Evolutionary conservation across 2,113 vertebrate species (phyloP).

Genomic region (Nematolebias whitei): DNA sequence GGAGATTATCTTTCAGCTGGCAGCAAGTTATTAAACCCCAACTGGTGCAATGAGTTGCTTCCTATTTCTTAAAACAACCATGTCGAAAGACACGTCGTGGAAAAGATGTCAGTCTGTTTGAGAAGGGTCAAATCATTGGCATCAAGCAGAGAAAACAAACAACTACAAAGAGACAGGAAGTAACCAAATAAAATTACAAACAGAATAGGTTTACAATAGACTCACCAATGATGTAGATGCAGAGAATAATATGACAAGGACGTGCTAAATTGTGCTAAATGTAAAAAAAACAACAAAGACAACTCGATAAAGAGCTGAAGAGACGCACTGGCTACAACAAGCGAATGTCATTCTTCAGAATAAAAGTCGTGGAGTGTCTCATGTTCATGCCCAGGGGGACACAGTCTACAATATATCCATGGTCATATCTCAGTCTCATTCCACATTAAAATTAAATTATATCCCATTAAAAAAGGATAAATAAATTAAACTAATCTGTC

Average conservation of each 20-base stretch:
- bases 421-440: neutral
- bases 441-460: neutral
- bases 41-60: too few relatives aligned
- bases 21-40: too few relatives aligned
- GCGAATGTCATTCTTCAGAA: neutral
- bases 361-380: neutral
- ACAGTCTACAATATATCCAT: neutral
- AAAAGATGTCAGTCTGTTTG: too few relatives aligned
- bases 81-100: too few relatives aligned
- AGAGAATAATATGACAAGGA: neutral
- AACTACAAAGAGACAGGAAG: too few relatives aligned
- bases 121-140: too few relatives aligned
- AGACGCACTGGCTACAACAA: neutral
- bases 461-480: neutral
- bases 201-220: neutral
- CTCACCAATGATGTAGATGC: too few relatives aligned
- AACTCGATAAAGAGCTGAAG: neutral
- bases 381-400: neutral
- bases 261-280: neutral
- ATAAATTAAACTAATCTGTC: neutral
- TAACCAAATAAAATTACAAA: neutral
- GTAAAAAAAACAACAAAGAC: neutral
- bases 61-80: too few relatives aligned
- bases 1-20: too few relatives aligned
- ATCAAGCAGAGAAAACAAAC: too few relatives aligned